Evolutionary conservation across 1,140 invertebrate species (phyloP), one percentile per base, ranked within the genome.

Genomic region (Thereuonema tuberculata): DNA sequence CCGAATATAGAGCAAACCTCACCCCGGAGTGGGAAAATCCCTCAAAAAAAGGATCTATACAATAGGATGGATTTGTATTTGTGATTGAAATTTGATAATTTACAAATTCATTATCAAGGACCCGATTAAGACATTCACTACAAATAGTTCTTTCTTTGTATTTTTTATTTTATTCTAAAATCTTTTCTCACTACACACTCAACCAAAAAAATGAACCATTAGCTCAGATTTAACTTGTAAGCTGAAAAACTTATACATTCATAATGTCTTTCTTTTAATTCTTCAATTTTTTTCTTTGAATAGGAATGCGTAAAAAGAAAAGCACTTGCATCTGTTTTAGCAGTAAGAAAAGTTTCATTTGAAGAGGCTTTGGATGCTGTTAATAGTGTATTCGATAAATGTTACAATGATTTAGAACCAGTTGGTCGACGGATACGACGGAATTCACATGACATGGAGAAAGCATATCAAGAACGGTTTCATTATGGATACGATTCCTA

Each of bases 401-500:
- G 94, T 73, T 97, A 97, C 69, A 81, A 82, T 62, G 93, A 98
- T 76, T 75, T 96, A 61, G 93, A 98, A 71, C 93, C 93, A 2
- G 80, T 97, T 58, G 93, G 93, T 1, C 77, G 93, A 67, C 74
- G 89, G 62, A 76, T 91, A 55, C 79, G 87, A 62, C 76, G 86
- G 53, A 87, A 86, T 68, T 88, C 85, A 0, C 68, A 75, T 2
- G 86, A 92, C 69, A 87, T 88, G 75, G 65, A 81, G 1, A 82
- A 80, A 74, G 86, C 87, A 0, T 89, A 85, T 68, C 74, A 77
- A 63, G 89, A 94, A 70, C 82, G 81, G 12, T 76, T 79, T 65
- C 80, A 84, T 66, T 89, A 87, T 76, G 89, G 89, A 23, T 93
- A 93, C 74, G 81, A n/a, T n/a, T n/a, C n/a, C n/a, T n/a, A n/a